These are phyloP conservation scores for Nicator chloris DNA, from an alignment of 2,113 vertebrate genomes.

Conservation along the genomic window DNA sequence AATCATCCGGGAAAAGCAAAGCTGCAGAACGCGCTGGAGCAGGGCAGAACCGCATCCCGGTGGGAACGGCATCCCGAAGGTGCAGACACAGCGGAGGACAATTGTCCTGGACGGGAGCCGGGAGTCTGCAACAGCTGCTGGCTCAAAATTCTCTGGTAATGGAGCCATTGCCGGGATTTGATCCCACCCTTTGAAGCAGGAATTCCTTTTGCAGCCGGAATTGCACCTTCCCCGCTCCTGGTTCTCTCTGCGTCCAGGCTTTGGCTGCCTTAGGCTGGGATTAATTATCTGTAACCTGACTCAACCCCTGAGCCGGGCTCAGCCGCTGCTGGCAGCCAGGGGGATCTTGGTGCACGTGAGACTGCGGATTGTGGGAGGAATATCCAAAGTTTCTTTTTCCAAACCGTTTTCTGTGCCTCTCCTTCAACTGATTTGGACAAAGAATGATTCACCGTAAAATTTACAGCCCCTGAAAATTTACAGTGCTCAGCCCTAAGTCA, in stretches of 20 bases:
- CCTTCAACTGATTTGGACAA: background rate
- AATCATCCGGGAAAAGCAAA: background rate
- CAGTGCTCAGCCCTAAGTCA: background rate
- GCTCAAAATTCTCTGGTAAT: background rate
- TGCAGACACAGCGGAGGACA: background rate
- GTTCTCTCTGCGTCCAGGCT: rapidly evolving
- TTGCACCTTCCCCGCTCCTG: background rate
- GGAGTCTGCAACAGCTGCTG: background rate
- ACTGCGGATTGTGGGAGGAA: rapidly evolving
- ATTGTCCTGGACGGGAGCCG: background rate
- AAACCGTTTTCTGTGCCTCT: background rate
- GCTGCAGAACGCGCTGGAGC: background rate
- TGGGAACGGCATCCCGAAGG: background rate
- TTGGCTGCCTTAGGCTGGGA: background rate
- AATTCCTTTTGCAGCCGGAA: background rate
- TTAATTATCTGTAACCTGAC: background rate
- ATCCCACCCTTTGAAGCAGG: background rate
- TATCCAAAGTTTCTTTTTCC: background rate
- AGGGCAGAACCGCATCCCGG: background rate
- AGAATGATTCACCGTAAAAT: background rate
- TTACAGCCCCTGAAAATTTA: background rate
- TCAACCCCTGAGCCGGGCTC: background rate
- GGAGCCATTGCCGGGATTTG: background rate
- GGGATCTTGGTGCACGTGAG: rapidly evolving
- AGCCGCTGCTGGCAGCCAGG: background rate